Percentiles rank a stretch among this genome's conserved stretches.
Evolutionary conservation across 2,797 vertebrate species (phyloP).

Genomic region (Scarus forsteni): DNA sequence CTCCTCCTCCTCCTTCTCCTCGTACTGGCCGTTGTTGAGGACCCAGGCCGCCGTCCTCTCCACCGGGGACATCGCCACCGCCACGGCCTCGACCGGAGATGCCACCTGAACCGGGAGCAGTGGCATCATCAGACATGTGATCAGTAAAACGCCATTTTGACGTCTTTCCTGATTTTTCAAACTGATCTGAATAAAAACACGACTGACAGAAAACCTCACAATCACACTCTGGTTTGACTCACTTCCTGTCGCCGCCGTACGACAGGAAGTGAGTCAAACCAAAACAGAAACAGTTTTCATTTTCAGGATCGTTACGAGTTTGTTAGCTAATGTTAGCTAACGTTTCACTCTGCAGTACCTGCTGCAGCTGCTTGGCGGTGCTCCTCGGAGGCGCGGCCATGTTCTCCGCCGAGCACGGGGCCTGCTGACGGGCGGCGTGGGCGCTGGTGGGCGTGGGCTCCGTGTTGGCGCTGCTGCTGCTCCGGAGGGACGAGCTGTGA

Average conservation of each 20-base stretch:
- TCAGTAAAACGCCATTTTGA: not conserved
- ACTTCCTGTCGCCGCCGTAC: no score
- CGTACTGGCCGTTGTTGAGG: slow-evolving; percentile 94
- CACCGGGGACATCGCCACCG: slow-evolving; percentile 93
- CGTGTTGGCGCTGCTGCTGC: slow-evolving; percentile 85
- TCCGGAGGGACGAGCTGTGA: slow-evolving; percentile 87
- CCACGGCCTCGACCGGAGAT: slow-evolving; percentile 90
- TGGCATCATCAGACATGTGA: not conserved
- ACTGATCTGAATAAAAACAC: no score
- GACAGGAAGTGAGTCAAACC: no score
- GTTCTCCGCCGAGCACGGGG: slow-evolving; percentile 86
- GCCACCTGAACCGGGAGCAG: slow-evolving; percentile 80
- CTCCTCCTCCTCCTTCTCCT: slow-evolving; percentile 86
- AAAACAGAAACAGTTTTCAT: no score
- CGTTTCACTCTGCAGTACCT: slow-evolving; percentile 70
- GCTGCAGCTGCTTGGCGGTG: slow-evolving; percentile 76
- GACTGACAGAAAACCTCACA: no score
- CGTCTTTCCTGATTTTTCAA: no score
- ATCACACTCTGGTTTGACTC: no score
- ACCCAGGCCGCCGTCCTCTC: slow-evolving; percentile 98
- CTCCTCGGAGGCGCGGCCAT: slow-evolving; percentile 85
- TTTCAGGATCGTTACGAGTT: no score
- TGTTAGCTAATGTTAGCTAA: no score
- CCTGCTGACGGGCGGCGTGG: slow-evolving; percentile 79
- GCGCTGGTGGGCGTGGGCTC: slow-evolving; percentile 74